Percentiles rank a stretch among this genome's conserved stretches.
Conservation (phyloP, 2,113 vertebrate genomes). For the Polyodon spathula region DNA sequence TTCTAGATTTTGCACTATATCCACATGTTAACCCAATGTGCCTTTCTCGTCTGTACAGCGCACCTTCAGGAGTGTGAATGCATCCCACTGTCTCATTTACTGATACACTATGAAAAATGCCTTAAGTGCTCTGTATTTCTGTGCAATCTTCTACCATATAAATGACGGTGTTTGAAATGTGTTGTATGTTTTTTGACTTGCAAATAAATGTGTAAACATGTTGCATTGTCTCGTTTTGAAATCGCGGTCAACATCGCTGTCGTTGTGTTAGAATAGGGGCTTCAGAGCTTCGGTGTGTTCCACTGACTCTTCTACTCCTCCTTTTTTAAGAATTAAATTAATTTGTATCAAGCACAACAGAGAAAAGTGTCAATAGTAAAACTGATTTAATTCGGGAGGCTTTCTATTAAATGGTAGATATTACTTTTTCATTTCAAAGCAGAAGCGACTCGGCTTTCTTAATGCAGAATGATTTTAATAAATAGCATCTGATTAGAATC, state of each 20-base stretch:
- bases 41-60: too few species aligned
- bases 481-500: too few species aligned
- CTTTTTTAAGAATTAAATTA: too few species aligned
- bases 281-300: neutral
- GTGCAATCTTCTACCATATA: constrained; percentile 32
- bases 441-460: too few species aligned
- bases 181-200: constrained; percentile 57
- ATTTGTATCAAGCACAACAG: too few species aligned
- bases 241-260: neutral
- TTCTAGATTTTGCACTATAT: constrained; percentile 13
- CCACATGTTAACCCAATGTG: constrained; percentile 22
- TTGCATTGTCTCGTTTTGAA: neutral
- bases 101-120: constrained; percentile 22
- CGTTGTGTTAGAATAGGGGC: neutral
- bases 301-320: too few species aligned
- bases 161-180: constrained; percentile 33
- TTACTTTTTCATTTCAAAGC: too few species aligned
- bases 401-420: too few species aligned
- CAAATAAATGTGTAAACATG: constrained; percentile 32
- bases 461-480: too few species aligned
- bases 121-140: constrained; percentile 22
- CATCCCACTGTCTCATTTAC: constrained; percentile 20
- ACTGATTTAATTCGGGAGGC: too few species aligned
- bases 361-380: too few species aligned
- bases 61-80: constrained; percentile 19